A percentile compares a stretch with the other conserved stretches of the same genome.
Conservation (phyloP, 2,797 vertebrate species). For the Mycteria americana region DNA sequence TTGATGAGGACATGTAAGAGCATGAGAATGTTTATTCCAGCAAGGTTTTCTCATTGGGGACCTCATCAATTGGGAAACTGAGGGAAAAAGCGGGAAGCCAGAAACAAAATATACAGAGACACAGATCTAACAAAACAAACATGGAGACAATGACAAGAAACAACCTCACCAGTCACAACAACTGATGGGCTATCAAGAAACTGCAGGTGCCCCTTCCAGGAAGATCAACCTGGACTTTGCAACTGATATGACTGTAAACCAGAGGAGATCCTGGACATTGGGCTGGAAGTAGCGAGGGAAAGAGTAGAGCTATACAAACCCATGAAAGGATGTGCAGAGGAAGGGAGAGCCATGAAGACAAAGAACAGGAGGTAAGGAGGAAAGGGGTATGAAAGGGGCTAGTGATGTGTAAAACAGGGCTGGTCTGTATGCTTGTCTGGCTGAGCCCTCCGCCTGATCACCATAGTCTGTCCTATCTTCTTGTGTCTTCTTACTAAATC, state of each 20-base stretch:
- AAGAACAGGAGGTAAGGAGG: neutral
- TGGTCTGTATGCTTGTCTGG: neutral
- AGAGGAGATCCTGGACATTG: neutral
- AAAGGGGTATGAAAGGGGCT: neutral
- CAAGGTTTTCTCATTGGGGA: neutral
- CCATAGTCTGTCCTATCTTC: neutral
- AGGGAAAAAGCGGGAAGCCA: neutral
- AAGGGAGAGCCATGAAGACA: neutral
- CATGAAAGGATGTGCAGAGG: neutral
- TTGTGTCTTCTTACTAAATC: neutral
- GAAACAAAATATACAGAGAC: neutral
- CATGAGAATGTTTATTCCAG: neutral
- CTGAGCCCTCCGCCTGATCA: neutral
- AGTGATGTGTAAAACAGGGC: fast-evolving
- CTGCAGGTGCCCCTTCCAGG: neutral
- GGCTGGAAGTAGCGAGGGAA: neutral
- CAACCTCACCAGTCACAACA: neutral
- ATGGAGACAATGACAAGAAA: neutral
- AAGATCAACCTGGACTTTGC: neutral
- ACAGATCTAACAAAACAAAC: neutral
- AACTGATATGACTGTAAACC: neutral
- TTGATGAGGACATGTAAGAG: neutral
- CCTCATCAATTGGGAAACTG: neutral
- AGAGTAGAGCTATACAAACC: neutral
- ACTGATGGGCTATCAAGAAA: neutral